Percentiles rank a stretch among this genome's conserved stretches.
phyloP scores from a whole-genome alignment of 2,888 invertebrate species.

The Nephrotoma appendiculata region DNA sequence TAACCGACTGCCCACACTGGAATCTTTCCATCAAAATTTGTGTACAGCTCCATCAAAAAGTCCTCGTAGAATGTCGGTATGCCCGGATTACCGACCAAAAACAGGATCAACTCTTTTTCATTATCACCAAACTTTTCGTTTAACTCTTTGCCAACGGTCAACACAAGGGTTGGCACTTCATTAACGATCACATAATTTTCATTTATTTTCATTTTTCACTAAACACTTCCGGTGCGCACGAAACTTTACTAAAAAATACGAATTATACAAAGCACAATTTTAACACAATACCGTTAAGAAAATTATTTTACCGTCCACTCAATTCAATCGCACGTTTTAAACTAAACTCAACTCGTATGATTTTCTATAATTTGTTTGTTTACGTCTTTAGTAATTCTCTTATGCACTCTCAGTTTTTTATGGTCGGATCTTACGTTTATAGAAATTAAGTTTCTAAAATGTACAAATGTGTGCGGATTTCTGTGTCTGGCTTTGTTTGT shows the following conservation, averaged over 20 bases:
- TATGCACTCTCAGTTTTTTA: background rate
- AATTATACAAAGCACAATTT: background rate
- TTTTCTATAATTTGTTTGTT: background rate
- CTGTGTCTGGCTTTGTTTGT: too few species aligned
- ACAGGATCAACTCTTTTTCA: conserved; percentile 44
- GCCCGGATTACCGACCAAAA: conserved; percentile 73
- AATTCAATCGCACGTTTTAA: background rate
- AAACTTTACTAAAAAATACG: background rate
- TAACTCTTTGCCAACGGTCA: conserved; percentile 47
- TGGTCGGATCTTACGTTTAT: background rate
- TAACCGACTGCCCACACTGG: conserved; percentile 58
- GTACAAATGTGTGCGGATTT: too few species aligned
- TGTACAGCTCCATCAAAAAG: conserved; percentile 48
- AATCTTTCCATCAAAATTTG: conserved; percentile 35
- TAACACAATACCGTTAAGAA: background rate
- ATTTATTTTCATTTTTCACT: conserved; percentile 5
- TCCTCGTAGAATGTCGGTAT: conserved; percentile 55
- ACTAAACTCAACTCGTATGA: background rate
- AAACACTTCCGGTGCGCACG: background rate
- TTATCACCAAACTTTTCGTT: conserved; percentile 36
- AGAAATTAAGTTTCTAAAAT: too few species aligned
- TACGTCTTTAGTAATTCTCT: background rate
- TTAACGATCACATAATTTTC: conserved; percentile 30
- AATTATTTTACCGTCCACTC: background rate
- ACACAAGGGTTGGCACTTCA: conserved; percentile 47